phyloP scores from a whole-genome alignment of 2,888 invertebrate species.

The Elysia crispata region DNA sequence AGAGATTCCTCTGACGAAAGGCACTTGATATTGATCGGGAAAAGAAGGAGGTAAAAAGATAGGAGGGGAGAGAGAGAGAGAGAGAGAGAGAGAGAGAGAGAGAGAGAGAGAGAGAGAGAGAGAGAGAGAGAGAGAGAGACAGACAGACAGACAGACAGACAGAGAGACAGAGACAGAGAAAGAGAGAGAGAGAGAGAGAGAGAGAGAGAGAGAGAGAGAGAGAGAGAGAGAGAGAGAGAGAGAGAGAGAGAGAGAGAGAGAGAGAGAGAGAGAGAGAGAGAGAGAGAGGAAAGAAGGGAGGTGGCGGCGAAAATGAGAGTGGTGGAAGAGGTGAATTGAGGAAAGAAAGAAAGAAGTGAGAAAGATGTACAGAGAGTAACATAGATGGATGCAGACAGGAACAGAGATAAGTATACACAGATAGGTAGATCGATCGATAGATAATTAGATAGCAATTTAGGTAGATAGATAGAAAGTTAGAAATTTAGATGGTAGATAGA shows the following conservation, averaged over 20 bases:
- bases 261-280: constrained; percentile 22
- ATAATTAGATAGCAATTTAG: too few species aligned
- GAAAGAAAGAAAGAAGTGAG: not conserved
- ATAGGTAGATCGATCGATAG: too few species aligned
- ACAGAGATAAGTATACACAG: constrained; percentile 3
- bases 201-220: too few species aligned
- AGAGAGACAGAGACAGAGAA: not conserved
- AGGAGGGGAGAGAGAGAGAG: constrained; percentile 18
- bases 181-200: not conserved
- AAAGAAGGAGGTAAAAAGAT: not conserved
- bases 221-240: not conserved
- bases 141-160: not conserved
- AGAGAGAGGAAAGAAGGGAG: constrained; percentile 17
- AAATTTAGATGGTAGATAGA: too few species aligned
- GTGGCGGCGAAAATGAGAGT: constrained; percentile 1
- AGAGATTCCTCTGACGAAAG: not conserved
- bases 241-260: constrained; percentile 3
- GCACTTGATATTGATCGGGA: not conserved
- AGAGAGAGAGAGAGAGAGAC: constrained; percentile 15
- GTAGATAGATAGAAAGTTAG: too few species aligned
- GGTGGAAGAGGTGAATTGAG: not conserved
- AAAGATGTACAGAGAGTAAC: not conserved
- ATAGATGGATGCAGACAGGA: not conserved
- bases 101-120: constrained; percentile 30
- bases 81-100: constrained; percentile 29